A percentile compares a stretch with the other conserved stretches of the same genome.
These are phyloP conservation scores for Chloropsis hardwickii DNA, from an alignment of 2,113 vertebrate genomes.

Conservation along the genomic window DNA sequence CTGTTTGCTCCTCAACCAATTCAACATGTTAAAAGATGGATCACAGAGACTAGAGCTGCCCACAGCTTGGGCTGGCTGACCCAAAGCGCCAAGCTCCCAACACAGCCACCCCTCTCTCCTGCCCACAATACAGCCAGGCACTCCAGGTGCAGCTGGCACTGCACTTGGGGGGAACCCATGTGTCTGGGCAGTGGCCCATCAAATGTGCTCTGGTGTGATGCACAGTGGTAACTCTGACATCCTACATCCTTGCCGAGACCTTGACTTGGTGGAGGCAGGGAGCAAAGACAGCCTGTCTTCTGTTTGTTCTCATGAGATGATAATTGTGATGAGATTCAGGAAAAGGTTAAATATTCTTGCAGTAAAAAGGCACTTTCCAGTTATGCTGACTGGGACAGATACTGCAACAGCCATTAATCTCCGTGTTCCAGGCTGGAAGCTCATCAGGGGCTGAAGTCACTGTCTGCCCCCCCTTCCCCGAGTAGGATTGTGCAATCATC, in stretches of 20 bases:
- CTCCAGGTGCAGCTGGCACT: not conserved
- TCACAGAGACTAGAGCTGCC: not conserved
- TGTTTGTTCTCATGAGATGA: not conserved
- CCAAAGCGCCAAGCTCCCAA: not conserved
- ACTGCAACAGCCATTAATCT: not conserved
- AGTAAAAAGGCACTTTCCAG: not conserved
- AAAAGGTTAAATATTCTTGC: not conserved
- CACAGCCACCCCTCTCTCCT: not conserved
- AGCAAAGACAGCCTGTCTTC: not conserved
- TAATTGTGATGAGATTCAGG: not conserved
- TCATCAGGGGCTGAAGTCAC: not conserved
- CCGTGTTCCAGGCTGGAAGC: not conserved
- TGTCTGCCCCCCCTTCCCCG: not conserved
- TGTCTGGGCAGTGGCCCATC: not conserved
- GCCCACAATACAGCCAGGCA: not conserved
- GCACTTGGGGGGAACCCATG: fast-evolving
- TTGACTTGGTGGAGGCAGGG: not conserved
- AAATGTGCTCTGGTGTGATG: not conserved
- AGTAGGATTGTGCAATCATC: not conserved
- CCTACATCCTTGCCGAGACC: not conserved
- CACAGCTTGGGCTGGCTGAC: not conserved
- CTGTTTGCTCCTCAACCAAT: not conserved
- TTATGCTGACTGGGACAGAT: not conserved
- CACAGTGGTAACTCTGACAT: not conserved
- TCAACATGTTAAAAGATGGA: not conserved